phyloP scores from a whole-genome alignment of 2,113 vertebrate genomes.

The Tamias sibiricus region DNA sequence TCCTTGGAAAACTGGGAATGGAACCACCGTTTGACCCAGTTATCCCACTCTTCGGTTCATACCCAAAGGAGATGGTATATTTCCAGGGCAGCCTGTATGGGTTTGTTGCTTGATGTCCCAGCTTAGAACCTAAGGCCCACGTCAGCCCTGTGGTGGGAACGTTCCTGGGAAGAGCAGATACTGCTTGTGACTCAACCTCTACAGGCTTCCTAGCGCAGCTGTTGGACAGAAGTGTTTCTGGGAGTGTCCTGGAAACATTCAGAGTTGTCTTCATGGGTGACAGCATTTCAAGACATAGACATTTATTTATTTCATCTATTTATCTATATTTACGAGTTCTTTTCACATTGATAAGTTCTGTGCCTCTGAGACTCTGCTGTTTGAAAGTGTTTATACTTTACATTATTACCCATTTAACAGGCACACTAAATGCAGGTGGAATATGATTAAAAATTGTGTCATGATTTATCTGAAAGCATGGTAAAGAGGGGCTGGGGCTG shows the following conservation, averaged over 20 bases:
- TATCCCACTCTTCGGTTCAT: too few species aligned
- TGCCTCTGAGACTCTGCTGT: not conserved
- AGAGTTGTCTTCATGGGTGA: not conserved
- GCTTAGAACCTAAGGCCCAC: not conserved
- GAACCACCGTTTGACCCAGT: too few species aligned
- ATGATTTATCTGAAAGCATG: not conserved
- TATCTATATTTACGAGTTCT: not conserved
- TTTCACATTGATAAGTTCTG: not conserved
- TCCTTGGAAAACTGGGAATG: too few species aligned
- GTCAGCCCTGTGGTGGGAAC: not conserved
- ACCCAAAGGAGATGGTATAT: too few species aligned
- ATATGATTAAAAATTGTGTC: not conserved
- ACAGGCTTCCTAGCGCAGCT: not conserved
- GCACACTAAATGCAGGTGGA: not conserved
- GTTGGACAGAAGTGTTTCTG: not conserved
- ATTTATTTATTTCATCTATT: not conserved
- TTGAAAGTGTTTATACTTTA: not conserved
- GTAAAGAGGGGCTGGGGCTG: not conserved
- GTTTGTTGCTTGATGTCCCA: not conserved
- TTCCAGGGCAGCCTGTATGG: not conserved
- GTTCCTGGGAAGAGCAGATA: not conserved
- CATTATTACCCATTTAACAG: not conserved
- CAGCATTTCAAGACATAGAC: not conserved
- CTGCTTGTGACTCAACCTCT: not conserved
- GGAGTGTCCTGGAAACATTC: not conserved